These are phyloP conservation scores for Natrix natrix DNA, from an alignment of 2,797 vertebrate genomes.

Conservation along the genomic window DNA sequence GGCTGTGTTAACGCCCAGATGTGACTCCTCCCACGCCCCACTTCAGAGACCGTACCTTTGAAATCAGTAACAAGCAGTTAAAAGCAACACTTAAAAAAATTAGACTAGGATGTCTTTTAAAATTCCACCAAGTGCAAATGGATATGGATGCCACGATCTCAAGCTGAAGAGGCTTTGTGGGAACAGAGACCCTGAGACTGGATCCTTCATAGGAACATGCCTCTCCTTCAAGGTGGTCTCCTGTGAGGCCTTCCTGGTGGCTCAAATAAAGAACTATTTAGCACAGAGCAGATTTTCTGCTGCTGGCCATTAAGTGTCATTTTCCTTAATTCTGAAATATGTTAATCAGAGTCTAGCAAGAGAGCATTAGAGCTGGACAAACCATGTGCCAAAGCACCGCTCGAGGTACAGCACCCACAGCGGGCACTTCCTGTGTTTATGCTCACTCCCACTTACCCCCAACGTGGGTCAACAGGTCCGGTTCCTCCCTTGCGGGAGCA, in stretches of 20 bases:
- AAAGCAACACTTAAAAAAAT: not conserved
- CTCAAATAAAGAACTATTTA: not conserved
- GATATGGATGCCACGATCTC: not conserved
- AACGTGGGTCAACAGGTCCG: not conserved
- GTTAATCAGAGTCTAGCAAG: not conserved
- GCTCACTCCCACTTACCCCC: conserved; percentile 36
- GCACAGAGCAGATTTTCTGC: not conserved
- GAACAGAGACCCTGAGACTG: not conserved
- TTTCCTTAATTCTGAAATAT: not conserved
- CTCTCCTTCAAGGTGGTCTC: not conserved
- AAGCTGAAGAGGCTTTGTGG: not conserved
- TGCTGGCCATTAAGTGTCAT: not conserved
- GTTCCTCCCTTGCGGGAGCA: conserved; percentile 50
- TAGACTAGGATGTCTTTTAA: not conserved
- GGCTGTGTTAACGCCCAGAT: too few relatives aligned
- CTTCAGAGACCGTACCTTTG: not conserved
- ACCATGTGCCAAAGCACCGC: not conserved
- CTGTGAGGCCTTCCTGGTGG: not conserved
- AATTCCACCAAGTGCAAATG: not conserved
- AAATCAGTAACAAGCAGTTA: not conserved
- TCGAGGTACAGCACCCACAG: not conserved
- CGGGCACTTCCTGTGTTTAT: not conserved
- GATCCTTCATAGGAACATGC: not conserved
- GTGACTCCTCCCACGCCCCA: too few relatives aligned
- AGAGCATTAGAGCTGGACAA: not conserved